Evolutionary conservation across 1,140 invertebrate species (phyloP).

Genomic region (Magallana gigas): DNA sequence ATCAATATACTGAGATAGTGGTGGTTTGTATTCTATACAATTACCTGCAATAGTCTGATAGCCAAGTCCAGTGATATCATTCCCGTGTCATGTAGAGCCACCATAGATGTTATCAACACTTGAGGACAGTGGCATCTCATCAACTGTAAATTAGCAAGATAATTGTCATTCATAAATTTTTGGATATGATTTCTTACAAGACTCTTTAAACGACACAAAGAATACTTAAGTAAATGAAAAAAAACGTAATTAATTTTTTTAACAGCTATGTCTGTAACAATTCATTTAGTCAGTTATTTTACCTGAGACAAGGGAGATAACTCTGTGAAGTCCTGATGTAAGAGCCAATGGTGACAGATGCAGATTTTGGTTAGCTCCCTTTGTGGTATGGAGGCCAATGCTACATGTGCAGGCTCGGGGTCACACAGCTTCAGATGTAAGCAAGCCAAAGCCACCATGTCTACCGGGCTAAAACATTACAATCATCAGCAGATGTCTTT

Average conservation of each 20-base stretch:
- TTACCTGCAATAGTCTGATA: constrained; percentile 58
- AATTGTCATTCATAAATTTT: neutral
- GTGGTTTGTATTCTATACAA: too few species aligned
- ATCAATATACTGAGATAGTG: too few species aligned
- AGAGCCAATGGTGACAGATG: constrained; percentile 55
- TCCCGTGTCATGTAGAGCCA: constrained; percentile 57
- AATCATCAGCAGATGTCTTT: neutral
- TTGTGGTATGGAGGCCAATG: constrained; percentile 38
- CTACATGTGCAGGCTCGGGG: constrained; percentile 41
- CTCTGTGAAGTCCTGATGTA: constrained; percentile 54
- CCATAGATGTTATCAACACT: constrained; percentile 49
- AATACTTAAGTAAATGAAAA: too few species aligned
- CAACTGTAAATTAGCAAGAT: constrained; percentile 50
- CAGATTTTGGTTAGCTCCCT: constrained; percentile 54
- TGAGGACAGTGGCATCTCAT: constrained; percentile 55
- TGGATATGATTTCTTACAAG: too few species aligned
- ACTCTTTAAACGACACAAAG: too few species aligned
- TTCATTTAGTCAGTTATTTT: neutral
- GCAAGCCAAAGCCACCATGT: constrained; percentile 36
- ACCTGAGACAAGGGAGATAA: constrained; percentile 61
- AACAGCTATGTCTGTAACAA: too few species aligned
- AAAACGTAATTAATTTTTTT: too few species aligned
- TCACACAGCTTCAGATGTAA: constrained; percentile 49
- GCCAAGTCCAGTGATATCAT: constrained; percentile 57
- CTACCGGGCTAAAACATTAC: constrained; percentile 24